These are phyloP conservation scores for Neodiprion pinetum DNA, from an alignment of 1,140 invertebrate species.

Conservation along the genomic window DNA sequence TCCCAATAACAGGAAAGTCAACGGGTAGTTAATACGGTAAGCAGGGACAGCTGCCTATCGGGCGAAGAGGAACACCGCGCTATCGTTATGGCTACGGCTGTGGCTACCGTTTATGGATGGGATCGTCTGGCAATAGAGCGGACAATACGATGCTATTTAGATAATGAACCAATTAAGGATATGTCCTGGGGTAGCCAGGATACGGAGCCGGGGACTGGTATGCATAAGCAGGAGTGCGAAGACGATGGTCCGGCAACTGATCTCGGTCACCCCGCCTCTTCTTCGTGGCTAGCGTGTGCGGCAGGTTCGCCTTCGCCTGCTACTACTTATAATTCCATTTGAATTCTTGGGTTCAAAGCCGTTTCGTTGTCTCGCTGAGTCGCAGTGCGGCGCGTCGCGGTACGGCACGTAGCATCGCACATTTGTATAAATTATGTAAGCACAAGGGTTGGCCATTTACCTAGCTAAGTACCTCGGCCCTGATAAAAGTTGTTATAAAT, in stretches of 20 bases:
- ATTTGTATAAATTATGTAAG: slow-evolving; percentile 6
- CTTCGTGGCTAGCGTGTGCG: not conserved
- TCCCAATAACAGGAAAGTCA: not conserved
- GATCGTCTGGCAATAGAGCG: slow-evolving; percentile 4
- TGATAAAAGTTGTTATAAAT: not conserved
- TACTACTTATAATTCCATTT: slow-evolving; percentile 2
- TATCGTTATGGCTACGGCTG: no score
- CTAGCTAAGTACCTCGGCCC: not conserved
- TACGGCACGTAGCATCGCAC: not conserved
- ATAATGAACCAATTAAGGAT: slow-evolving; percentile 7
- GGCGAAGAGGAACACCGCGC: not conserved
- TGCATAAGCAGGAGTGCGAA: slow-evolving; percentile 4
- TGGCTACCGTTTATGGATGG: slow-evolving; percentile 4
- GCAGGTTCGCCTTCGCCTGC: not conserved
- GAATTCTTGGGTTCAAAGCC: slow-evolving; percentile 2
- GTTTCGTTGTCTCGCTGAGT: not conserved
- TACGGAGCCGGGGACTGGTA: not conserved
- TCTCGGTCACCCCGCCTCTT: not conserved
- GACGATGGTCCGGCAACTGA: not conserved
- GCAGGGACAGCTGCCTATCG: not conserved
- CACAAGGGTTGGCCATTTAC: not conserved
- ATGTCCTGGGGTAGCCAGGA: not conserved
- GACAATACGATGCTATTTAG: slow-evolving; percentile 7
- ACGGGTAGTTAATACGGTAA: not conserved
- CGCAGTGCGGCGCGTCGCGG: not conserved